Evolutionary conservation across 2,888 invertebrate genomes (phyloP), one percentile per base, ranked within the genome.

Genomic region (Thereva nobilitata): DNA sequence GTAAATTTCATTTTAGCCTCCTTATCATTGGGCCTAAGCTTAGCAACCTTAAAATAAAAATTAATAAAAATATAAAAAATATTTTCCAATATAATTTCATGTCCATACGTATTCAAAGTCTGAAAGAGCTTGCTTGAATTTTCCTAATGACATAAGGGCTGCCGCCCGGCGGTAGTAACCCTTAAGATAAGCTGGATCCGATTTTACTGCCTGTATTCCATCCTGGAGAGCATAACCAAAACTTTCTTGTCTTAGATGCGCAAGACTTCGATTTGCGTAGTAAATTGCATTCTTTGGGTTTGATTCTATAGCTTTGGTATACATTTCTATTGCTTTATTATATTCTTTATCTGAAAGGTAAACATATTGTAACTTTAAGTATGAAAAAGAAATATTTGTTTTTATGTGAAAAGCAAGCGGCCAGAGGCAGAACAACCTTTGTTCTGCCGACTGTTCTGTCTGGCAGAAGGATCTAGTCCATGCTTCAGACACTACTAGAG

Each of bases 121-220:
- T 80, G 90, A 91, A 72, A 98, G 86, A 7, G 99, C 99, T 82
- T 92, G 85, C 83, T 97, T 97, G 82, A 95, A 97, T 84, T 97
- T 97, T 73, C 98, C 97, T 77, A 98, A 82, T 37, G 97, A 94
- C 97, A 99, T 98, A 76, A 96, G 88, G 41, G 99, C 92, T 2
- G 95, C 95, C 0, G 98, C 99, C 76, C 98, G 85, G 75, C 99
- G 87, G 80, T 98, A 99, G 79, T 96, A 99, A 0, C 96, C 98
- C 84, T 99, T 98, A 35, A 96, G 85, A 79, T 97, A 99, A 35
- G 86, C 84, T 74, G 87, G 89, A 81, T 99, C 97, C 71, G 95
- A 80, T 79, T 93, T 91, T 67, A 99, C 92, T 1, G 98, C 90
- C 78, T 90, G 90, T 1, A 93, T 87, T 1, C 98, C 98, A 85